Conservation (phyloP, 92 coral and sea anemone species). For the Bergia sp. region DNA sequence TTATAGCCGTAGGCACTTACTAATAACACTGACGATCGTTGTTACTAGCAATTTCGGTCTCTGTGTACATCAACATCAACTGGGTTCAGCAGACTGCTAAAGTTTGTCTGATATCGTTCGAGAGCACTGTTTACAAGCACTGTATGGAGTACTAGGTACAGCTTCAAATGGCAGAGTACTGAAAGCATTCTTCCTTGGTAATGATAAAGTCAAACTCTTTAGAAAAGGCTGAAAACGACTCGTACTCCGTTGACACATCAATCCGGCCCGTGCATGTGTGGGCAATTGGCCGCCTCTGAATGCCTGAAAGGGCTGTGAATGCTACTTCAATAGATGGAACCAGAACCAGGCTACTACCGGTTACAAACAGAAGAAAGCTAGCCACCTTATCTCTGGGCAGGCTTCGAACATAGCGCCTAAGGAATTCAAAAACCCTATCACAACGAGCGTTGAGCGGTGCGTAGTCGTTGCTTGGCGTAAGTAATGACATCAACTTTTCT, state of each 20-base stretch:
- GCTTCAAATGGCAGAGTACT: conserved; percentile 21
- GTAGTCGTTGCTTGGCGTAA: conserved; percentile 42
- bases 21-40: background rate
- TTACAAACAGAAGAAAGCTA: conserved; percentile 45
- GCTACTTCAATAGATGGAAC: conserved; percentile 51
- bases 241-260: conserved; percentile 54
- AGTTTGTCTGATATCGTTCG: background rate
- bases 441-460: conserved; percentile 37
- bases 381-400: conserved; percentile 40
- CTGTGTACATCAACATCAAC: background rate
- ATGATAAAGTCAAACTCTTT: conserved; percentile 43
- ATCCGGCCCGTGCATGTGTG: conserved; percentile 49
- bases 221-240: conserved; percentile 51
- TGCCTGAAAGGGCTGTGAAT: conserved; percentile 41
- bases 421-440: conserved; percentile 57
- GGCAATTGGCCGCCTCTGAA: conserved; percentile 51
- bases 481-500: conserved; percentile 40
- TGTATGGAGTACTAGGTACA: background rate
- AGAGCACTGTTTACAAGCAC: background rate
- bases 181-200: conserved; percentile 47
- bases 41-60: background rate
- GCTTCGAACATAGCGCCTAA: conserved; percentile 50
- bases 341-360: conserved; percentile 51
- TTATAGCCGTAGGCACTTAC: background rate
- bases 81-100: conserved; percentile 2